Evolutionary conservation across 2,797 vertebrate species (phyloP), one percentile per base, ranked within the genome.

Genomic region (Microchirus variegatus): DNA sequence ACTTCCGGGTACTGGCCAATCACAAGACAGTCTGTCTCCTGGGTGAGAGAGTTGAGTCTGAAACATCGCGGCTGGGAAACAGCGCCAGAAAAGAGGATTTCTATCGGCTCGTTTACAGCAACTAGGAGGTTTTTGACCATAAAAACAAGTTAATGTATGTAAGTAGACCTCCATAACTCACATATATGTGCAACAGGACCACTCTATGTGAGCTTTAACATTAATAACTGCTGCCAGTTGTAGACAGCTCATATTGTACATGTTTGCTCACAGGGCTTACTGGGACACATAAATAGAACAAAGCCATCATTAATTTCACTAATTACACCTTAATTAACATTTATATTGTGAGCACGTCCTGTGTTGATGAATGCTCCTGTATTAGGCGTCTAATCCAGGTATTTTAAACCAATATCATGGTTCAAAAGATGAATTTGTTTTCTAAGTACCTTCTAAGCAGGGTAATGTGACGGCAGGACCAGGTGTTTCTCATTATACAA

Each of bases 401-500:
- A 42, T 18, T 75, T 61, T 36, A 61, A 76, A 59, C 9, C 31
- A 16, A 61, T 56, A 13, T 41, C 26, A 19, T 7, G 13, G 37
- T 59, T 59, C 18, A 52, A 38, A 51, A 19, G 46, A 38, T 51
- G 10, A 9, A 63, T 63, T 54, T 68, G 38, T 63, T 67, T 65
- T 38, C 18, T 22, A 2, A 40, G 14, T 53, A 9, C 38, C 18
- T 55, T 73, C 56, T 55, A 40, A 67, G 16, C 26, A 53, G 55
- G 36, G 45, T 70, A 53, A 68, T 42, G 17, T 51, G 59, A 52
- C 48, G 49, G 48, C 37, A 50, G 69, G 44, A 58, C 50, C 41
- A 58, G 67, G 63, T 63, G 67, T 46, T 60, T 62, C 52, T 59
- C 15, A 10, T 69, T 74, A 49, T 42, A 11, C 15, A 65, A 66